Base-by-base conservation (phyloP, 1,140 invertebrate species). In the Cherax quadricarinatus region DNA sequence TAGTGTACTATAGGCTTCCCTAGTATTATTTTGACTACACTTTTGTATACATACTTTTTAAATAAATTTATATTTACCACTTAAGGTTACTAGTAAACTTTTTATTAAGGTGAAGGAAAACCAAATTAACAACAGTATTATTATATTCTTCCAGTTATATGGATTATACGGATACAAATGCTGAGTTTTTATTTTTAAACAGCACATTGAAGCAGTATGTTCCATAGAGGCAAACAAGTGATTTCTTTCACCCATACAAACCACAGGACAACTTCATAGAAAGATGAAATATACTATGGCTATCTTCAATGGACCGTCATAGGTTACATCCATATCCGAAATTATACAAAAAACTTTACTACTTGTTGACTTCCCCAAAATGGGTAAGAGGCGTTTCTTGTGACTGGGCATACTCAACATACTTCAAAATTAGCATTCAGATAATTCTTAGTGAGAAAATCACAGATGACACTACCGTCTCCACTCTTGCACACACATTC, bases 101-200 rank as follows among this genome's bases (percentile, higher is more conserved):
- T 41, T 41, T 41, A 41, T 41, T 0, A 41, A 70, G 41, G 57
- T 51, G 57, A 90, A 84, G 73, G 78, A 81, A 66, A 91, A 86
- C 87, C 73, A 83, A 73, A 66, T 79, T 85, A 92, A 88, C 91
- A 92, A 92, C 91, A 92, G 78, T 88, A 88, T 92, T 88, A 92
- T 92, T 92, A 92, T 92, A 92, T 92, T 92, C 91, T 92, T 92
- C 91, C 91, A 92, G 91, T 92, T 87, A 92, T 92, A 92, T 88
- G 91, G 91, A 92, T 92, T 88, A 92, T 92, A 92, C 91, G 70
- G 86, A 92, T 92, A 92, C 91, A 92, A 92, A 92, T 92, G 91
- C 86, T 92, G 91, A 88, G 81, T 89, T 91, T 87, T 91, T 91
- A 81, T 88, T 88, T 83, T 88, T 87, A 88, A 89, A 92, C 91